Base-by-base conservation (phyloP, 1,140 invertebrate species). In the Aphaenogaster ashmeadi region DNA sequence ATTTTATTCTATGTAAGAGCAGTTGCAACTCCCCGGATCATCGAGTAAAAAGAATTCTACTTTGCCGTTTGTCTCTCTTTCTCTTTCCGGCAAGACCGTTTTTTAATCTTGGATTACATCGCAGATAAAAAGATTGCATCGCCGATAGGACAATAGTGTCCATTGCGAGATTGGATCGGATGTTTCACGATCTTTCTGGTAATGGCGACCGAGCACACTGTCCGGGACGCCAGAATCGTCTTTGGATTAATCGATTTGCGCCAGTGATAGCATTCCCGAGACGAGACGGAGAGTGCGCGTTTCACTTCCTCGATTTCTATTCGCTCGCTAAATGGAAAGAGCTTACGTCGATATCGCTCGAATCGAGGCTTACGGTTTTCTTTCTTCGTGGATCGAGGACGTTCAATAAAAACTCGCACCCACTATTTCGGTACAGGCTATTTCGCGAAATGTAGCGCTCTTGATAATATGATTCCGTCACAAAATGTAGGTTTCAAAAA, bases 41-140 rank as follows among this genome's bases (percentile, higher is more conserved):
- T 58, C 71, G 27, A 87, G 83, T 90, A 86, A 88, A 87, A 88
- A 80, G 87, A 90, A 69, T 77, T 86, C 64, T 56, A 15, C 66
- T 72, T 54, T 44, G 36, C 54, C 52, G 36, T 87, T 38, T 84
- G 3, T 87, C 54, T 27, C 44, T n/a, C 3, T 71, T 56, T 33
- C 13, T 67, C 47, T 69, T 54, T 8, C 6, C 13, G n/a, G 11
- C 21, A 44, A 41, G n/a, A 75, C 44, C 77, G 84, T 88, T 69
- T 69, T 56, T 69, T 50, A 90, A 88, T 85, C 86, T 66, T 33
- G 75, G 89, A 90, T 90, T 90, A 86, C 86, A 88, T 91, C 75
- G 41, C 69, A 67, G 77, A 79, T 87, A 75, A 91, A 84, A 91
- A 91, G 89, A 90, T 90, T 85, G 87, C 89, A 44, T 52, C 75